Evolutionary conservation across 2,113 vertebrate genomes (phyloP).

Genomic region (Gymnorhina tibicen): DNA sequence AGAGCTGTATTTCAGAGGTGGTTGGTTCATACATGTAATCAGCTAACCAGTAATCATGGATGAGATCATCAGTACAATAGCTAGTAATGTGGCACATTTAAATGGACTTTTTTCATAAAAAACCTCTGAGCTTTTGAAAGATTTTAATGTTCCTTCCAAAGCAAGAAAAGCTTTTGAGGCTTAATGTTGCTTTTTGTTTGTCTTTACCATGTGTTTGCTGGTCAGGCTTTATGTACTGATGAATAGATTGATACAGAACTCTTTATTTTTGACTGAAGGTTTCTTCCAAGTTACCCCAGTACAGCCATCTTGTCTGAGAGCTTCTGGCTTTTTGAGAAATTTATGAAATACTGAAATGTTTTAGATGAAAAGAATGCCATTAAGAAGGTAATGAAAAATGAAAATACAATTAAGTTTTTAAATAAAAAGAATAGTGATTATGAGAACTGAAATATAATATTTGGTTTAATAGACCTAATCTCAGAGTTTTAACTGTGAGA

Average conservation of each 20-base stretch:
- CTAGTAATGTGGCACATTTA: not conserved
- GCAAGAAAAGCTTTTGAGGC: not conserved
- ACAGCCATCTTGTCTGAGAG: not conserved
- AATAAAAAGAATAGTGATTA: not conserved
- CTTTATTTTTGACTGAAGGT: not conserved
- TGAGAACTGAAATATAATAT: not conserved
- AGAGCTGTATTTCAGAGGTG: not conserved
- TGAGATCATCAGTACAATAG: not conserved
- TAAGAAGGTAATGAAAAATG: not conserved
- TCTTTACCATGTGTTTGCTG: not conserved
- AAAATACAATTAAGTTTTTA: not conserved
- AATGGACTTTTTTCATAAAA: not conserved
- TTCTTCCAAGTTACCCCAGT: not conserved
- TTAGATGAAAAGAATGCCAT: accelerated
- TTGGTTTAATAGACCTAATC: not conserved
- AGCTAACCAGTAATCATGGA: not conserved
- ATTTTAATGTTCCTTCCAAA: not conserved
- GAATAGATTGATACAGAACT: not conserved
- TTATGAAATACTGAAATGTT: not conserved
- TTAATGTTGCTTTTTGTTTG: not conserved
- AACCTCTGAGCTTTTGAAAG: accelerated
- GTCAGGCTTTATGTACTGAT: not conserved
- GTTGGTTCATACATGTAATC: not conserved
- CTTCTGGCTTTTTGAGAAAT: not conserved
- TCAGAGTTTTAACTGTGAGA: not conserved